Conservation (phyloP, 2,888 invertebrate genomes). For the Sinhomidia bicolor region DNA sequence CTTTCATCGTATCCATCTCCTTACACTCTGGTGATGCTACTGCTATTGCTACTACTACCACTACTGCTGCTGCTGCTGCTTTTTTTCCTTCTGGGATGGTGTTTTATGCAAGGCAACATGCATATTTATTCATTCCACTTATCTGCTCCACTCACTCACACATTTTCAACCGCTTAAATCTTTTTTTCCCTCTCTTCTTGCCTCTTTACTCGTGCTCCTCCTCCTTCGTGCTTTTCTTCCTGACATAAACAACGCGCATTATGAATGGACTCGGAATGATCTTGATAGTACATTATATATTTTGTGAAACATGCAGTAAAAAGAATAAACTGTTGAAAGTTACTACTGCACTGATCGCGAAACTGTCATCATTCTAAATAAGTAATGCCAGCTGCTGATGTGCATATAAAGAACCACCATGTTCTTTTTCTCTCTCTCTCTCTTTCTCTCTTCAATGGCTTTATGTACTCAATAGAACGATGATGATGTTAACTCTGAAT, state of each 20-base stretch:
- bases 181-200: neutral
- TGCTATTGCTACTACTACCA: neutral
- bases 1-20: slow-evolving; percentile 30
- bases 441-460: too few relatives aligned
- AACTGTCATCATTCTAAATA: neutral
- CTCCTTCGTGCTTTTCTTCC: too few relatives aligned
- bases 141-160: slow-evolving; percentile 42
- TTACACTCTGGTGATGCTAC: too few relatives aligned
- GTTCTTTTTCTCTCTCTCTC: too few relatives aligned
- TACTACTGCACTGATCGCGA: neutral
- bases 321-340: neutral
- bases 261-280: neutral
- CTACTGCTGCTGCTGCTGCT: neutral
- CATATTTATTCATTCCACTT: slow-evolving; percentile 46
- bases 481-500: too few relatives aligned
- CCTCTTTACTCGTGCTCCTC: too few relatives aligned
- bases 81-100: slow-evolving; percentile 44
- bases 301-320: neutral
- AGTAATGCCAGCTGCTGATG: too few relatives aligned
- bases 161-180: slow-evolving; percentile 34
- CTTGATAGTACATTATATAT: neutral
- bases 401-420: too few relatives aligned
- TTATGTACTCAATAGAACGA: too few relatives aligned
- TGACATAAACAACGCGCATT: neutral
- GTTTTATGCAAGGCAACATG: slow-evolving; percentile 45